These are phyloP conservation scores for Aleiodes testaceus DNA, from an alignment of 2,888 invertebrate genomes.

Conservation along the genomic window DNA sequence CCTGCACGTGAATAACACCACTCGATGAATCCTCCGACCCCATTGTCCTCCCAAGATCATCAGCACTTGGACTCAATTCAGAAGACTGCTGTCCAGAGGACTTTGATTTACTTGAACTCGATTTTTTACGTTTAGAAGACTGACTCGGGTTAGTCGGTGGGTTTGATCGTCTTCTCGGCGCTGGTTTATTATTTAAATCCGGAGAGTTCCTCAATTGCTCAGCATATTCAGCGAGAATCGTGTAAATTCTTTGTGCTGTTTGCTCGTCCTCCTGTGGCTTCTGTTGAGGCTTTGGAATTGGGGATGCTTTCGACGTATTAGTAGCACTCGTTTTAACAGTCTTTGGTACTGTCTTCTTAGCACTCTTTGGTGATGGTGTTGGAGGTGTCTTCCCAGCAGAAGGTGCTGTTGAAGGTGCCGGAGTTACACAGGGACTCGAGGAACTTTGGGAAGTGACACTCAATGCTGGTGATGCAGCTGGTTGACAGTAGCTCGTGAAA, in stretches of 20 bases:
- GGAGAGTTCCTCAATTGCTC: constrained; percentile 87
- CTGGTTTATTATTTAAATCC: constrained; percentile 86
- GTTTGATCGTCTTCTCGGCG: constrained; percentile 83
- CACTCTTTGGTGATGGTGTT: constrained; percentile 65
- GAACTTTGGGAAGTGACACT: constrained; percentile 77
- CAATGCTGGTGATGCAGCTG: constrained; percentile 76
- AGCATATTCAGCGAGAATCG: constrained; percentile 86
- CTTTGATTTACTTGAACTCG: constrained; percentile 77
- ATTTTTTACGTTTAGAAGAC: constrained; percentile 81
- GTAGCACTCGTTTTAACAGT: constrained; percentile 77
- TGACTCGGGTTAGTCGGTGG: constrained; percentile 82
- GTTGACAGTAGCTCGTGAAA: constrained; percentile 76
- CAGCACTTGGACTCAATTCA: constrained; percentile 78
- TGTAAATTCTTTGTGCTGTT: constrained; percentile 85
- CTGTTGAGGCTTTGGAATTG: constrained; percentile 80
- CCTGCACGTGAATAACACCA: constrained; percentile 74
- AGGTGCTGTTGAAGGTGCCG: constrained; percentile 73
- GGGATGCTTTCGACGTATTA: constrained; percentile 78
- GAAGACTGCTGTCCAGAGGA: constrained; percentile 72
- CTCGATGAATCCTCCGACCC: constrained; percentile 86
- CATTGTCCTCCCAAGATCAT: constrained; percentile 81
- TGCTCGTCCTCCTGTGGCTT: constrained; percentile 88
- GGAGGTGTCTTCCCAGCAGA: constrained; percentile 74
- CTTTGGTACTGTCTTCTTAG: constrained; percentile 74
- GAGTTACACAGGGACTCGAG: constrained; percentile 76